These are phyloP conservation scores for Suncus etruscus DNA, from an alignment of 2,113 vertebrate genomes.

Conservation along the genomic window DNA sequence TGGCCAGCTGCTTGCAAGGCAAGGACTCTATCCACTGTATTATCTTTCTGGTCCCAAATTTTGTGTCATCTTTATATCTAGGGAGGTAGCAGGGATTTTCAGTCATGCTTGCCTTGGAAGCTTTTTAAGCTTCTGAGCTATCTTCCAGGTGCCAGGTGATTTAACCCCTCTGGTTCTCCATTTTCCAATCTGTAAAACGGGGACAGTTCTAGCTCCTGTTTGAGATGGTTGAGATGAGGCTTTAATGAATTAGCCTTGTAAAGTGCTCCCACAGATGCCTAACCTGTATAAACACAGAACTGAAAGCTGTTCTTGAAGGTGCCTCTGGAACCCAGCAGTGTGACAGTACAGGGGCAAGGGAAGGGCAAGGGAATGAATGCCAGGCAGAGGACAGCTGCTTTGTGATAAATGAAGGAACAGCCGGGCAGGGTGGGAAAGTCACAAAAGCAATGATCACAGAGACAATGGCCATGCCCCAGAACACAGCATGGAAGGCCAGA, in stretches of 20 bases:
- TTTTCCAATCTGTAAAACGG: constrained; percentile 26
- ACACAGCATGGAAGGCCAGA: not conserved
- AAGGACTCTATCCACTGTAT: no score
- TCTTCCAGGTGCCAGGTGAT: not conserved
- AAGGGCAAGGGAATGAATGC: not conserved
- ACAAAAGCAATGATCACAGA: not conserved
- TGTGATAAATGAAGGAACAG: constrained; percentile 27
- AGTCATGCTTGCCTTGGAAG: no score
- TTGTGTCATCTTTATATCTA: no score
- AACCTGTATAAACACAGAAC: not conserved
- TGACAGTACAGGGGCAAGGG: constrained; percentile 16
- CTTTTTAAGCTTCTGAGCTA: no score
- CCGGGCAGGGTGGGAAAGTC: not conserved
- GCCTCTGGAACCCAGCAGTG: not conserved
- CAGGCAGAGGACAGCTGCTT: constrained; percentile 40
- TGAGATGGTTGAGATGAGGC: not conserved
- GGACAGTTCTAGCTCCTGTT: not conserved
- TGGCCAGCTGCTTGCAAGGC: no score
- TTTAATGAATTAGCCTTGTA: not conserved
- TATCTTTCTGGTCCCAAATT: no score
- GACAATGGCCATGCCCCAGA: not conserved
- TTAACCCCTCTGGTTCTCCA: constrained; percentile 13
- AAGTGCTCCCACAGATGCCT: not conserved
- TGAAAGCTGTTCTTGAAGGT: not conserved
- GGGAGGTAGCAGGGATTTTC: no score